Base-by-base conservation (phyloP, 2,888 invertebrate species). In the Macrophya alboannulata region DNA sequence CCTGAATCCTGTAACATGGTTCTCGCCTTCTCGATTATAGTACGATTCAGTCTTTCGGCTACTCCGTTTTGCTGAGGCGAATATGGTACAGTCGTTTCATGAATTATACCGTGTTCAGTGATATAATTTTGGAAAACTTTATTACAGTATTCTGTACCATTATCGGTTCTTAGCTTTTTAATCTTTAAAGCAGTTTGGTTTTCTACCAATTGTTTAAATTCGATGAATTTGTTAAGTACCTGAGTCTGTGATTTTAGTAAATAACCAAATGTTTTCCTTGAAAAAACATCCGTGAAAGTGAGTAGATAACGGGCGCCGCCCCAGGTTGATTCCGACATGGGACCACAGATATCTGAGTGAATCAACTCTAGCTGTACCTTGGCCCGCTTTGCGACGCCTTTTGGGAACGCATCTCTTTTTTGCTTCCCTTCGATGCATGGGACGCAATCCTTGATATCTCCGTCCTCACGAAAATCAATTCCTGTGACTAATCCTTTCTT, bases 271-370 rank as follows among this genome's bases (percentile, higher is more conserved):
- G 15, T 48, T 48, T 48, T 48, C 4, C 48, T 48, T 48, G 48
- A 48, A 17, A 48, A 88, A 86, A 92, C 92, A 90, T 94, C 94
- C 59, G 91, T 90, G 65, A 93, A 92, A 0, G 91, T 90, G 8
- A 93, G 83, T 84, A 93, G 92, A 88, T 81, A 81, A 8, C 79
- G 55, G 2, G 40, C n/a, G 2, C 79, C 62, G 25, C 62, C 15
- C 43, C 59, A 81, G 9, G 79, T 37, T 12, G 59, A 15, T 40
- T 76, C 86, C 84, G 92, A 90, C 92, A 93, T 91, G 21, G 92
- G 91, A 68, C 92, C 93, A 87, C 92, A 92, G 6, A 93, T 71
- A 86, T 93, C 93, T 4, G 91, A 85, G 85, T 93, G 92, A 3
- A 93, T 85, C 25, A 92, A 21, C 48, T 92, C 90, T 45, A 94